These are phyloP conservation scores for Arctopsyche grandis DNA, from an alignment of 1,140 invertebrate genomes.

Conservation along the genomic window DNA sequence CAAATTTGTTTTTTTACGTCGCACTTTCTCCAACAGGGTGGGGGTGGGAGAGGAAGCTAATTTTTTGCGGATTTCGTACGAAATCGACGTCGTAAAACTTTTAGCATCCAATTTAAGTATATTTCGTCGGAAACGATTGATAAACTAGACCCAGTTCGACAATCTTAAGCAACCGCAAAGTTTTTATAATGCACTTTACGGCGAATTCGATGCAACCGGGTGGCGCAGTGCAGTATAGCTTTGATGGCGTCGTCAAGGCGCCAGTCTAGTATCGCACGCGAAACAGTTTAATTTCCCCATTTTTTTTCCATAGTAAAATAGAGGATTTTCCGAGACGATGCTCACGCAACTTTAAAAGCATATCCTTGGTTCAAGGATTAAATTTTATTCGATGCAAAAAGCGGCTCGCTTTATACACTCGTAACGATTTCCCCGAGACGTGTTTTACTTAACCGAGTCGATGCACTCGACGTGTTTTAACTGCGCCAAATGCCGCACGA, in stretches of 20 bases:
- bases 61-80: constrained; percentile 3
- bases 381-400: not conserved
- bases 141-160: not conserved
- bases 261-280: not conserved
- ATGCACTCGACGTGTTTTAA: constrained; percentile 15
- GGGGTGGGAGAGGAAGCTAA: not conserved
- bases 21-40: not conserved
- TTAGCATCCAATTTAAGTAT: constrained; percentile 16
- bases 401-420: no score
- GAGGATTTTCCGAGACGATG: not conserved
- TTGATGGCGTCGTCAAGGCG: constrained; percentile 11
- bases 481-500: not conserved
- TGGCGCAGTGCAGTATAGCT: constrained; percentile 16
- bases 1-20: constrained; percentile 20
- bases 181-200: constrained; percentile 11
- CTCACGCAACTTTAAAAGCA: not conserved
- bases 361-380: not conserved
- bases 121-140: not conserved
- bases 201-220: not conserved
- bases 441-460: not conserved
- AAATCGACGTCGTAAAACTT: constrained; percentile 1
- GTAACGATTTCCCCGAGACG: no score
- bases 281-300: not conserved
- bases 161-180: not conserved
- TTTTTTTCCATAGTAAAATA: not conserved